These are phyloP conservation scores for Drosophila sechellia DNA, from an alignment of 1,140 invertebrate genomes.

Conservation along the genomic window DNA sequence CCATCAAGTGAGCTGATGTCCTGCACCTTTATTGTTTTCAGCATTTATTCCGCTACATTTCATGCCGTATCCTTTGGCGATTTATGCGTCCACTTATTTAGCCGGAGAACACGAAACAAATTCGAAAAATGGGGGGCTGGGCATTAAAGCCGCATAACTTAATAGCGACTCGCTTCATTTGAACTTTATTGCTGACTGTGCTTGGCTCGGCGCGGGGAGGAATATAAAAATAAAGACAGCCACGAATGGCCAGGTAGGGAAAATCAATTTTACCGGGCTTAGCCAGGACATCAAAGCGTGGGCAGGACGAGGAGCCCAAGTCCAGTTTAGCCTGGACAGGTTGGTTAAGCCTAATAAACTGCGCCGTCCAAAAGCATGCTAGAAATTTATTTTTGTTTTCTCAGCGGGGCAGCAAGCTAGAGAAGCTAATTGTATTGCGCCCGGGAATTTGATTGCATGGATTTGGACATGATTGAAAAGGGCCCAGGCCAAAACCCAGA, in stretches of 20 bases:
- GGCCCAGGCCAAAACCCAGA: conserved; percentile 16
- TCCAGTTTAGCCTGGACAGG: conserved; percentile 16
- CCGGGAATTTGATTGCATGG: conserved; percentile 76
- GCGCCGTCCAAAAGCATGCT: conserved; percentile 64
- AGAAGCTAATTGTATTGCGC: conserved; percentile 76
- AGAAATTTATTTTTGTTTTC: conserved; percentile 54
- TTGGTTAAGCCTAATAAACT: conserved; percentile 78
- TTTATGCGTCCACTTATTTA: conserved; percentile 80
- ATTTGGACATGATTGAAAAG: conserved; percentile 81
- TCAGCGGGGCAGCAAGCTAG: conserved; percentile 16
- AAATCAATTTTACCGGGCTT: conserved; percentile 81
- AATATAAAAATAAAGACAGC: conserved; percentile 49
- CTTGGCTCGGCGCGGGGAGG: conserved; percentile 14
- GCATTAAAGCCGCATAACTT: conserved; percentile 78
- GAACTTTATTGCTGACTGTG: conserved; percentile 72
- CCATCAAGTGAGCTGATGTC: conserved; percentile 10
- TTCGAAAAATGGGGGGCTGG: conserved; percentile 1
- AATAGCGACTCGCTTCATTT: conserved; percentile 76
- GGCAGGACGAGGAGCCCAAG: conserved; percentile 22
- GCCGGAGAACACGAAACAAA: conserved; percentile 53
- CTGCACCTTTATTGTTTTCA: conserved; percentile 44
- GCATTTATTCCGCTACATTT: conserved; percentile 51
- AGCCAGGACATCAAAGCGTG: conserved; percentile 75
- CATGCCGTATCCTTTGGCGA: conserved; percentile 61
- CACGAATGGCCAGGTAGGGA: conserved; percentile 23